Conservation (phyloP, 2,888 invertebrate genomes). For the Epiblema foenella region DNA sequence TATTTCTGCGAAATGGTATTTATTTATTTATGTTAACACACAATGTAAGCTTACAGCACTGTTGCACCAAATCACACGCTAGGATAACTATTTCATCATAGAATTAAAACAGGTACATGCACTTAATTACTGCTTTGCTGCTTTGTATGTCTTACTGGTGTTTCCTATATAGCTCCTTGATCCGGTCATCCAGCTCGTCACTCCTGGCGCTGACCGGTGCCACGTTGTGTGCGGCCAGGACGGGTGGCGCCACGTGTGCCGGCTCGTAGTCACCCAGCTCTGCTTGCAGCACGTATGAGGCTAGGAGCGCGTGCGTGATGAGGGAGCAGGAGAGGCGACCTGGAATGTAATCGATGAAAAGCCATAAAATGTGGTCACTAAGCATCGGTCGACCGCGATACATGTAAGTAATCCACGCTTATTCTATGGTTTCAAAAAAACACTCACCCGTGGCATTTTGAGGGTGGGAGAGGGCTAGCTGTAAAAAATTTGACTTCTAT, state of each 20-base stretch:
- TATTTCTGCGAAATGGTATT: neutral
- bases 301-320: constrained; percentile 97
- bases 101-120: too few species aligned
- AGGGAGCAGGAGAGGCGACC: constrained; percentile 97
- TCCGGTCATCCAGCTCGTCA: constrained; percentile 94
- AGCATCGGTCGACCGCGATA: too few species aligned
- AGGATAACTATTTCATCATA: too few species aligned
- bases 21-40: too few species aligned
- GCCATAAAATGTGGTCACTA: neutral
- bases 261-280: constrained; percentile 97
- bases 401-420: too few species aligned
- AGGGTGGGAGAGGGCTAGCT: too few species aligned
- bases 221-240: constrained; percentile 93
- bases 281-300: constrained; percentile 94
- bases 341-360: constrained; percentile 60
- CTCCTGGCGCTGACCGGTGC: constrained; percentile 92
- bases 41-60: too few species aligned
- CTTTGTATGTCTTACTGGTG: constrained; percentile 88
- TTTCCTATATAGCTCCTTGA: constrained; percentile 96
- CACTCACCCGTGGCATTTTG: too few species aligned
- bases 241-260: constrained; percentile 86
- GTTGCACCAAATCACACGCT: too few species aligned
- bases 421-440: too few species aligned
- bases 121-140: too few species aligned
- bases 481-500: too few species aligned